These are phyloP conservation scores for Eristalis tenax DNA, from an alignment of 2,888 invertebrate genomes.

Conservation along the genomic window DNA sequence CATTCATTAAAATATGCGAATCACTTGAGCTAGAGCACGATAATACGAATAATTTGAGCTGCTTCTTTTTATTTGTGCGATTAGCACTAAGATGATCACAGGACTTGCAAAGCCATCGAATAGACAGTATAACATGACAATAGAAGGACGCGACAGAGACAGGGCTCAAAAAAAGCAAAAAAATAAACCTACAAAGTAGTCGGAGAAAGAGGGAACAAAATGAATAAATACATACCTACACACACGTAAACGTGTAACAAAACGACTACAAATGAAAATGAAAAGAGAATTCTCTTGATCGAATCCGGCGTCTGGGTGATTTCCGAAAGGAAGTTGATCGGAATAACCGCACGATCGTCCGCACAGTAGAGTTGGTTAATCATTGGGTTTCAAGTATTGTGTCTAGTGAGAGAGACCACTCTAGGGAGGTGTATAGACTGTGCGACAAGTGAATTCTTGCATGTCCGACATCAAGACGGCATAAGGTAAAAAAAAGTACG, in stretches of 20 bases:
- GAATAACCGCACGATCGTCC: constrained; percentile 67
- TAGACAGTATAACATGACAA: constrained; percentile 9
- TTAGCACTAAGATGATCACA: not conserved
- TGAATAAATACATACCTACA: constrained; percentile 4
- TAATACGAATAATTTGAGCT: constrained; percentile 20
- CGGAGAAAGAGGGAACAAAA: constrained; percentile 22
- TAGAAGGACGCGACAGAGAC: constrained; percentile 42
- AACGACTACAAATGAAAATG: constrained; percentile 11
- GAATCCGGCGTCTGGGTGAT: constrained; percentile 71
- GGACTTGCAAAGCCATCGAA: not conserved
- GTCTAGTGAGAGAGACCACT: constrained; percentile 28
- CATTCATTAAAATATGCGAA: not conserved
- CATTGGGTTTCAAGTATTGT: constrained; percentile 30
- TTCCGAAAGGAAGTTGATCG: constrained; percentile 71
- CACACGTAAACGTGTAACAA: not conserved
- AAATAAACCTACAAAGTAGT: not conserved
- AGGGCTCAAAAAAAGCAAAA: not conserved
- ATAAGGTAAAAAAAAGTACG: not conserved
- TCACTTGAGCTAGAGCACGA: not conserved
- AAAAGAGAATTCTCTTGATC: constrained; percentile 62
- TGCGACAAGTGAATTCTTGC: constrained; percentile 45
- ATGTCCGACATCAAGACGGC: constrained; percentile 39
- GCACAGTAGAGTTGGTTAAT: constrained; percentile 40
- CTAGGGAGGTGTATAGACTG: constrained; percentile 2
- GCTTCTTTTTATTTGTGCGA: not conserved